phyloP scores from a whole-genome alignment of 2,113 vertebrate species.

The Hippotragus niger region DNA sequence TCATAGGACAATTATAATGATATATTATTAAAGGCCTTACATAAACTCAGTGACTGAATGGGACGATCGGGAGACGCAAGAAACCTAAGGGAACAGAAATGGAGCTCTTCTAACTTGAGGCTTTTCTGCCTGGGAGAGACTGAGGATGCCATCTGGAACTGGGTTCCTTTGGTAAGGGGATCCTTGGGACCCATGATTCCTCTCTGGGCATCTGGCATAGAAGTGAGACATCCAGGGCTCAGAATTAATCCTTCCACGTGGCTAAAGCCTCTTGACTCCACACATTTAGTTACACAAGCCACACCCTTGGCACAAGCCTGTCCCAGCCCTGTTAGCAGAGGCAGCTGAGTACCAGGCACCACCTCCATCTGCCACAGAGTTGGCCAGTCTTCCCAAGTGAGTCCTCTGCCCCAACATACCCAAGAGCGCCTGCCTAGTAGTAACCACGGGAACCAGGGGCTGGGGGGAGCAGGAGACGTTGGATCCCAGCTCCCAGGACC shows the following conservation, averaged over 20 bases:
- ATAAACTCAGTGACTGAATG: neutral
- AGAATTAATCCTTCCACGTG: constrained; percentile 48
- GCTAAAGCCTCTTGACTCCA: constrained; percentile 30
- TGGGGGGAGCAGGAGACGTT: neutral
- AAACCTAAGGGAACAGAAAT: neutral
- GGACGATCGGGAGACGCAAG: neutral
- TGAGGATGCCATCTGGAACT: neutral
- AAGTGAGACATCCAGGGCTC: neutral
- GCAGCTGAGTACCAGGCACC: constrained; percentile 21
- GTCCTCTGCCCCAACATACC: neutral
- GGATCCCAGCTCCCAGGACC: constrained; percentile 38
- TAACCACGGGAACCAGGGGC: neutral
- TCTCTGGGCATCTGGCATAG: neutral
- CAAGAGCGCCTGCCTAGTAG: neutral
- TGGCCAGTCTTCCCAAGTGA: neutral
- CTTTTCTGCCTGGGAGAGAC: neutral
- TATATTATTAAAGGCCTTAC: neutral
- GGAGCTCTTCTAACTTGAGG: neutral
- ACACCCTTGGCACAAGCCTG: constrained; percentile 40
- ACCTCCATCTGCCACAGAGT: neutral
- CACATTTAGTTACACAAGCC: neutral
- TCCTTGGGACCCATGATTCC: neutral
- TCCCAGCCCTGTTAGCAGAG: neutral
- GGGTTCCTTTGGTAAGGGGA: neutral
- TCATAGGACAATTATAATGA: neutral